These are phyloP conservation scores for Mormoops blainvillei DNA, from an alignment of 2,113 vertebrate species.

Conservation along the genomic window DNA sequence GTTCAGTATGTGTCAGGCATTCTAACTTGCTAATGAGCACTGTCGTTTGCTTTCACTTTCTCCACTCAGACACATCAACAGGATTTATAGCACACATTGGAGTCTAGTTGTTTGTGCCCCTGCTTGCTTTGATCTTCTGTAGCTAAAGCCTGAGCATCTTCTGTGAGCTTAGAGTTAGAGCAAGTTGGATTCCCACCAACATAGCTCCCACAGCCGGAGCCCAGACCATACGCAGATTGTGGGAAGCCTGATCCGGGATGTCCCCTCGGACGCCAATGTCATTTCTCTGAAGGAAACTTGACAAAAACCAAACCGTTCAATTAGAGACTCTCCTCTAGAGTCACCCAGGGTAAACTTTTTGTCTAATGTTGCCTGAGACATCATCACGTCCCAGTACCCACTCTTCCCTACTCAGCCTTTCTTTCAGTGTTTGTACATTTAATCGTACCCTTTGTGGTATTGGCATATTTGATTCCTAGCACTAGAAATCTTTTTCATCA, in stretches of 20 bases:
- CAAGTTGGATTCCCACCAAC: too few species aligned
- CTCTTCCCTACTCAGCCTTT: not conserved
- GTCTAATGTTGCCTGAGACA: not conserved
- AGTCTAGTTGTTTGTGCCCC: not conserved
- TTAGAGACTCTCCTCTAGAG: not conserved
- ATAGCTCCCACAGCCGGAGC: not conserved
- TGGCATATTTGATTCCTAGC: not conserved
- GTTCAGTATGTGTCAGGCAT: not conserved
- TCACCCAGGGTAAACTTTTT: not conserved
- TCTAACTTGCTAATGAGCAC: not conserved
- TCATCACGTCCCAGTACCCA: not conserved
- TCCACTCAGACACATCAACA: not conserved
- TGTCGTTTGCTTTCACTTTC: not conserved
- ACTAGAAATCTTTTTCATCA: not conserved
- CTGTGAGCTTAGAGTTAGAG: not conserved
- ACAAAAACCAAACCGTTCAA: not conserved
- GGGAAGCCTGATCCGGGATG: not conserved
- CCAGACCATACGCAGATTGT: not conserved
- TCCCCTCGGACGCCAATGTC: not conserved
- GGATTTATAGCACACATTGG: not conserved
- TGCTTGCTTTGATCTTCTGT: not conserved
- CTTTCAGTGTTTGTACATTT: not conserved
- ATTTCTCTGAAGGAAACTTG: not conserved
- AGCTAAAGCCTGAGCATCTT: not conserved
- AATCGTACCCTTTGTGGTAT: not conserved